These are phyloP conservation scores for Sylvilagus bachmani DNA, from an alignment of 2,113 vertebrate genomes.

Conservation along the genomic window DNA sequence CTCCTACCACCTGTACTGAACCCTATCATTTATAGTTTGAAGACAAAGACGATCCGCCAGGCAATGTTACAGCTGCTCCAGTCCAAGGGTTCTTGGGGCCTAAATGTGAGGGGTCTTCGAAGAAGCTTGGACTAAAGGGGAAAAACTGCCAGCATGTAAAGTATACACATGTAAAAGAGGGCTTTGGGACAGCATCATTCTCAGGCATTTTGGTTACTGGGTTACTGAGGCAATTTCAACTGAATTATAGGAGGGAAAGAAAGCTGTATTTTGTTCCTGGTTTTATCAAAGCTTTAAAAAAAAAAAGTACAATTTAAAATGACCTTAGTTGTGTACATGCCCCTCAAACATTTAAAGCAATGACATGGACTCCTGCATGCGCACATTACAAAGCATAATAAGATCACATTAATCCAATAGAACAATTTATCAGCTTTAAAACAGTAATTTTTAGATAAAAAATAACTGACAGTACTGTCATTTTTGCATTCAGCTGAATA, in stretches of 20 bases:
- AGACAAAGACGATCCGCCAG: slow-evolving; percentile 75
- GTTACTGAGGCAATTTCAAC: neutral
- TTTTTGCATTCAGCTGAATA: neutral
- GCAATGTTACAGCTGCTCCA: slow-evolving; percentile 55
- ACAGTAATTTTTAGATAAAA: neutral
- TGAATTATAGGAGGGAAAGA: neutral
- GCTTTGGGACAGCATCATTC: neutral
- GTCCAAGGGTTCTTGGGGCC: neutral
- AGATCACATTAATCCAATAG: neutral
- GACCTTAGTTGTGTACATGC: neutral
- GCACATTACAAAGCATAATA: neutral
- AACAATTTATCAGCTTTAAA: neutral
- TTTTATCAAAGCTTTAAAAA: neutral
- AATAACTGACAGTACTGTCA: neutral
- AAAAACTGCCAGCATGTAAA: neutral
- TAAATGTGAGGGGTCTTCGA: neutral
- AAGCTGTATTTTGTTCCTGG: neutral
- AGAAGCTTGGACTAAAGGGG: neutral
- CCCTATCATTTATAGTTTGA: slow-evolving; percentile 82
- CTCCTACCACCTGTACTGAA: slow-evolving; percentile 82
- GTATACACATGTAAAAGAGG: neutral
- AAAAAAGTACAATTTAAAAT: neutral
- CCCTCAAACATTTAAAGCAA: neutral
- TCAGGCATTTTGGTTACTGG: neutral
- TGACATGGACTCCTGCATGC: neutral